These are phyloP conservation scores for Mactra quadrangularis DNA, from an alignment of 1,140 invertebrate genomes.

Conservation along the genomic window DNA sequence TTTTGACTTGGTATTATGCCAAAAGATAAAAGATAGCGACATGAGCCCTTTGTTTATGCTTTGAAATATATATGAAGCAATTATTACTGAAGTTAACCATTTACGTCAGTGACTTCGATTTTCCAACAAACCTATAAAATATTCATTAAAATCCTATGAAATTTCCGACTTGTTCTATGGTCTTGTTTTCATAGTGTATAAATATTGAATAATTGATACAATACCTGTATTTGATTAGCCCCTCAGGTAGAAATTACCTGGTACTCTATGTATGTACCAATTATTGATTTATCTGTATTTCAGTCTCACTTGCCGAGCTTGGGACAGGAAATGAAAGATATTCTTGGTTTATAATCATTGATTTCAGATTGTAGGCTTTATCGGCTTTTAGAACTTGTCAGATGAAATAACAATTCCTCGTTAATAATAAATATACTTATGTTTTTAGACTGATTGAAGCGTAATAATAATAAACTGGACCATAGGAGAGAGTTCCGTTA, in stretches of 20 bases:
- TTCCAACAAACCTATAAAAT: slow-evolving; percentile 51
- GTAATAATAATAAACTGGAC: too few relatives aligned
- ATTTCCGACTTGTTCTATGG: slow-evolving; percentile 8
- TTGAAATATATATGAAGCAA: too few relatives aligned
- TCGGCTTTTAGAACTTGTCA: too few relatives aligned
- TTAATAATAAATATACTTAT: too few relatives aligned
- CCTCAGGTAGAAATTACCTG: slow-evolving; percentile 20
- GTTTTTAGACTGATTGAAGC: too few relatives aligned
- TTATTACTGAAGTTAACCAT: background rate
- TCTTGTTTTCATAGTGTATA: background rate
- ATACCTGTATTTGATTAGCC: slow-evolving; percentile 47
- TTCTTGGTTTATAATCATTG: background rate
- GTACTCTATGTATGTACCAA: too few relatives aligned
- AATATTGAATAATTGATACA: slow-evolving; percentile 37
- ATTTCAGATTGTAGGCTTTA: slow-evolving; percentile 1
- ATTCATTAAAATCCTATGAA: slow-evolving; percentile 44
- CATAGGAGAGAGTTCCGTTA: too few relatives aligned
- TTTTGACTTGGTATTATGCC: too few relatives aligned
- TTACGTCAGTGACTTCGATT: slow-evolving; percentile 26
- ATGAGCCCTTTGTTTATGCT: too few relatives aligned
- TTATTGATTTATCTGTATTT: slow-evolving; percentile 29
- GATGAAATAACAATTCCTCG: too few relatives aligned
- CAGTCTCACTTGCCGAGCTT: background rate
- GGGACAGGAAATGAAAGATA: slow-evolving; percentile 6
- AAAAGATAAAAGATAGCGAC: too few relatives aligned